These are phyloP conservation scores for Caenorhabditis briggsae DNA, from an alignment of 1,140 invertebrate genomes.

Conservation along the genomic window DNA sequence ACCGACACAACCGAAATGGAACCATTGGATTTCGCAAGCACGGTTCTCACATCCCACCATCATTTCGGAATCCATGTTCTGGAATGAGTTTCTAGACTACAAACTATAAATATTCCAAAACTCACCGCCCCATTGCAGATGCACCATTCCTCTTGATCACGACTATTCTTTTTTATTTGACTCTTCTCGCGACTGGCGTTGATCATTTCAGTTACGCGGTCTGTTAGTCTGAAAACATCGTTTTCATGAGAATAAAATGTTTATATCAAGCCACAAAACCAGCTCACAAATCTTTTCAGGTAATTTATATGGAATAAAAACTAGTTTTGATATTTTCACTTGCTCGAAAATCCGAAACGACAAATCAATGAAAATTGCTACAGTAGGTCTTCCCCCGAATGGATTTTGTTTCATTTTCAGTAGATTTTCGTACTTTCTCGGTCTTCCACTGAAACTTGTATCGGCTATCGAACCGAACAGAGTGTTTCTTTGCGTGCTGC, in stretches of 20 bases:
- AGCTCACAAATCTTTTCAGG: no score
- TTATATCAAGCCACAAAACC: no score
- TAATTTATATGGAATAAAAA: no score
- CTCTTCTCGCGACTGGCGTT: background rate
- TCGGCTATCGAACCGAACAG: slow-evolving; percentile 47
- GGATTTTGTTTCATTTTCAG: no score
- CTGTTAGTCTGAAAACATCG: slow-evolving; percentile 44
- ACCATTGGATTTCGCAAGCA: slow-evolving; percentile 18
- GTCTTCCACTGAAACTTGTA: slow-evolving; percentile 58
- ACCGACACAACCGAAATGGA: slow-evolving; percentile 52
- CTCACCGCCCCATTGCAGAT: slow-evolving; percentile 28
- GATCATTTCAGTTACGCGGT: slow-evolving; percentile 51
- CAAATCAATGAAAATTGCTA: no score
- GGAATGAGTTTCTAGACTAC: background rate
- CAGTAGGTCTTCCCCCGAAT: background rate
- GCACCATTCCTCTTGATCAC: slow-evolving; percentile 29
- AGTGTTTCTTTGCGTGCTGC: slow-evolving; percentile 13
- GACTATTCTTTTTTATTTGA: background rate
- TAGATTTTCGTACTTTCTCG: slow-evolving; percentile 40
- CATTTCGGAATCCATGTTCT: slow-evolving; percentile 31
- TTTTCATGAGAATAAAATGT: no score
- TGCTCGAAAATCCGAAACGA: no score
- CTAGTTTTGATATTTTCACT: no score
- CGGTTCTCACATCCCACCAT: slow-evolving; percentile 52
- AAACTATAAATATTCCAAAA: background rate